Conservation (phyloP, 2,113 vertebrate species). For the Proteles cristata region DNA sequence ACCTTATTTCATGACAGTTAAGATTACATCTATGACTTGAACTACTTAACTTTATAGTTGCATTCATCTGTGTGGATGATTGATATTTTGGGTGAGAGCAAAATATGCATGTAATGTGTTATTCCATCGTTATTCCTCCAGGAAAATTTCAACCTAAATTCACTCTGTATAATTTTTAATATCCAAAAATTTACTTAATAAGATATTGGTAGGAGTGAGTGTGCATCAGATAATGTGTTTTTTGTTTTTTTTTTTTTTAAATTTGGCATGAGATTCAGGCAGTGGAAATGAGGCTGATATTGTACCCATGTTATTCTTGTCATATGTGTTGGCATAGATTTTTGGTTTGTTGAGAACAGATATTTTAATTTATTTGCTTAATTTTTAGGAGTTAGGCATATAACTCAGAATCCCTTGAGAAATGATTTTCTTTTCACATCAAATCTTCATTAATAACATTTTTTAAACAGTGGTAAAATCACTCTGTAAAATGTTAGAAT, state of each 20-base stretch:
- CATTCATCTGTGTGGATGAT: neutral
- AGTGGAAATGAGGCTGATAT: neutral
- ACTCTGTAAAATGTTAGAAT: conserved; percentile 68
- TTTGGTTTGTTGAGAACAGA: conserved; percentile 43
- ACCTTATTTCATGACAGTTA: conserved; percentile 15
- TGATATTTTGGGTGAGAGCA: neutral
- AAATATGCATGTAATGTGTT: neutral
- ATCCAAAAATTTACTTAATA: neutral
- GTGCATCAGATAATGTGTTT: neutral
- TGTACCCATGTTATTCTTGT: conserved; percentile 2
- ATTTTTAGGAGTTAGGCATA: conserved; percentile 43
- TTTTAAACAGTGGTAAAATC: conserved; percentile 55
- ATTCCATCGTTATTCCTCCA: neutral
- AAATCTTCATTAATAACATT: conserved; percentile 71
- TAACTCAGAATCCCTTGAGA: conserved; percentile 52
- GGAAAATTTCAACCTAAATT: conserved; percentile 28
- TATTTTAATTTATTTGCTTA: conserved; percentile 63
- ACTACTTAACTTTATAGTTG: neutral
- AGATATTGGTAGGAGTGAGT: neutral
- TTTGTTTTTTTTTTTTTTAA: conserved; percentile 22
- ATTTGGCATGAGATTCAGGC: neutral
- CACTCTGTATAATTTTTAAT: conserved; percentile 38
- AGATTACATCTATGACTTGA: neutral
- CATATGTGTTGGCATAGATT: conserved; percentile 22
- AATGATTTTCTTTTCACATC: conserved; percentile 65